phyloP scores from a whole-genome alignment of 2,888 invertebrate species.

The Crossocerus cetratus region DNA sequence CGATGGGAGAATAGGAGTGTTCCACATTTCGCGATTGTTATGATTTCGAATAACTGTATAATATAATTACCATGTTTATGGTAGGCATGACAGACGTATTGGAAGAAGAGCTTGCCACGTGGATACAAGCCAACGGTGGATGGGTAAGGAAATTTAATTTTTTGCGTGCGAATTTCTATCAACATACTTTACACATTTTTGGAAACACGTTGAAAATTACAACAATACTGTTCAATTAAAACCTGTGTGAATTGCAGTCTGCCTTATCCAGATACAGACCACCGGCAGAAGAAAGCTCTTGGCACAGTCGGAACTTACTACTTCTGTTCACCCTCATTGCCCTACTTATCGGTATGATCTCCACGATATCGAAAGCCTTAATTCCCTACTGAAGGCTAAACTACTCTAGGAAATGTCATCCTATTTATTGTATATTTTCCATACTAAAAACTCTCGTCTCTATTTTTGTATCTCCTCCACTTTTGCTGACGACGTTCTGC shows the following conservation, averaged over 20 bases:
- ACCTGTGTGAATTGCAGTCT: constrained; percentile 52
- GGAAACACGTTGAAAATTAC: neutral
- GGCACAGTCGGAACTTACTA: constrained; percentile 49
- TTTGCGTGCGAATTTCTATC: neutral
- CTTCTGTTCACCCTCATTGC: constrained; percentile 45
- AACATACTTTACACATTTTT: constrained; percentile 4
- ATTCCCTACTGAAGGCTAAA: constrained; percentile 21
- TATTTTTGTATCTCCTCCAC: no score
- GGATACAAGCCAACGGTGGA: constrained; percentile 91
- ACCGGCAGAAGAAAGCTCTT: constrained; percentile 51
- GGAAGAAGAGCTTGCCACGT: constrained; percentile 84
- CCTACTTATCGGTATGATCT: constrained; percentile 44
- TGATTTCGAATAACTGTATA: no score
- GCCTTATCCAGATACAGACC: constrained; percentile 64
- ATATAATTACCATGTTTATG: neutral
- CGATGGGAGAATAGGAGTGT: no score
- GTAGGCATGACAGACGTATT: constrained; percentile 85
- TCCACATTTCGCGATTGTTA: no score
- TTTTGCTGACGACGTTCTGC: no score
- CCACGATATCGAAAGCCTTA: constrained; percentile 38
- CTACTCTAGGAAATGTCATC: neutral
- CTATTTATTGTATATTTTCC: constrained; percentile 8
- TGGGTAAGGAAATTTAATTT: constrained; percentile 82
- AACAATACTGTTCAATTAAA: neutral
- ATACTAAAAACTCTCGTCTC: no score